Conservation (phyloP, 2,113 vertebrate species). For the Grammomys surdaster region DNA sequence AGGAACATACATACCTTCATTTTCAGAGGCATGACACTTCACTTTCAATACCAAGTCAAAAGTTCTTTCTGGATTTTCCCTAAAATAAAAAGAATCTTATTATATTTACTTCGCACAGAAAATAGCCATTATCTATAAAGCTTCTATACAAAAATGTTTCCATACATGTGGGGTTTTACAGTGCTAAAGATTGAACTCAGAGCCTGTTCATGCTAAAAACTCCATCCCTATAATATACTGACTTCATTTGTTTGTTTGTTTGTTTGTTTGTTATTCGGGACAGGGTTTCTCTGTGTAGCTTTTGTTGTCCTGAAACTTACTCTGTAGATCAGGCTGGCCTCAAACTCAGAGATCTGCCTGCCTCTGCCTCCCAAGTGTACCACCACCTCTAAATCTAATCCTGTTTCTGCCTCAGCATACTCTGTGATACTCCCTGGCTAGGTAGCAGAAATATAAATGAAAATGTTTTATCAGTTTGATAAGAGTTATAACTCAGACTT, state of each 20-base stretch:
- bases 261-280: no score
- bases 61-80: constrained; percentile 96
- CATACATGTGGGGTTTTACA: neutral
- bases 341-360: no score
- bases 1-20: constrained; percentile 90
- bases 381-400: neutral
- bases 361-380: no score
- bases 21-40: constrained; percentile 93
- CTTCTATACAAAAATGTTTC: neutral
- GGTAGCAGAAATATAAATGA: neutral
- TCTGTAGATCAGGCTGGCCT: no score
- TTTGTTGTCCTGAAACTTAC: no score
- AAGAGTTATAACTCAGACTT: neutral
- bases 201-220: neutral
- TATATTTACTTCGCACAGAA: neutral
- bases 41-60: constrained; percentile 97
- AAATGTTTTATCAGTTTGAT: neutral
- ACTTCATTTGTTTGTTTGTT: neutral
- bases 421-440: neutral
- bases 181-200: neutral
- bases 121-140: neutral
- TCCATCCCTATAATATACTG: neutral
- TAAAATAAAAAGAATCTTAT: constrained; percentile 81
- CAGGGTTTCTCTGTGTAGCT: no score
- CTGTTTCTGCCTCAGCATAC: neutral